Evolutionary conservation across 2,888 invertebrate genomes (phyloP), one percentile per base, ranked within the genome.

Genomic region (Eupithecia subumbrata): DNA sequence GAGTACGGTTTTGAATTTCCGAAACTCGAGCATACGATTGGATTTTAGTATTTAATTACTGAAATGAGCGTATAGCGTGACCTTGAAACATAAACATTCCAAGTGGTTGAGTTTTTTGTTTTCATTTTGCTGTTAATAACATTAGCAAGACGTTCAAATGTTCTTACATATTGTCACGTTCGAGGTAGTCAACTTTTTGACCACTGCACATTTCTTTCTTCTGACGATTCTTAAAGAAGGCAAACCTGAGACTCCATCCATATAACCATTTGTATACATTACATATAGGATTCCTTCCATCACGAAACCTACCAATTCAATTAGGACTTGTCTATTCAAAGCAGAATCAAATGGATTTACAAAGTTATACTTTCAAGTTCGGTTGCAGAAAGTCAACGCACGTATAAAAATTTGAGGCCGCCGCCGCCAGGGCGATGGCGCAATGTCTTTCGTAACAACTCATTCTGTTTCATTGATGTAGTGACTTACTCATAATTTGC

Each of bases 401-500:
- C 85, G 86, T 87, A 79, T 81, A 80, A 84, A 87, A 84, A 82
- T 88, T 85, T 88, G 84, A 88, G 88, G 89, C 85, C 89, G 84
- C 79, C 82, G 12, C n/a, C n/a, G 52, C 48, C 52, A 70, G 75
- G 73, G 40, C 77, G 71, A 80, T 89, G 84, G 87, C 82, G 84
- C 83, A 89, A 89, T 84, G 84, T 78, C 77, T 88, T 87, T 88
- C 83, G 87, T 86, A 88, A 89, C 83, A 81, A 83, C 85, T 84
- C 86, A 86, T 86, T 86, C 87, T 85, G 84, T 85, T 88, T 86
- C 83, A 81, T 85, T 83, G 77, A 82, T 78, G 82, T 85, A 87
- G 86, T 87, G 88, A 86, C 84, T 82, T 80, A 85, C 84, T 76
- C 76, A 83, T 84, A 83, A 80, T 80, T 80, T 78, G 43, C 37